These are phyloP conservation scores for Choreutis nemorana DNA, from an alignment of 2,888 invertebrate species.

Conservation along the genomic window DNA sequence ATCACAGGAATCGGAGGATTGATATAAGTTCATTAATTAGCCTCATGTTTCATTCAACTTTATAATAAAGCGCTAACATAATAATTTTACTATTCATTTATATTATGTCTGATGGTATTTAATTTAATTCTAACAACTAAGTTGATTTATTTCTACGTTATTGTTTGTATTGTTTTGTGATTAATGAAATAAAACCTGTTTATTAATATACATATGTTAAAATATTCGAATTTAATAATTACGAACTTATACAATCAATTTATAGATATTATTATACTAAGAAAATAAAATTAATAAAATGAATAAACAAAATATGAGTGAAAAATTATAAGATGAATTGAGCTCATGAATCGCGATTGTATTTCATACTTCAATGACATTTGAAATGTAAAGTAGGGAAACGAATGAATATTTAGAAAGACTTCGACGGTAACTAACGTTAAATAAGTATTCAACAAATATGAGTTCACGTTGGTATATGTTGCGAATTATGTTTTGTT, in stretches of 20 bases:
- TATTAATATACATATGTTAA: constrained; percentile 68
- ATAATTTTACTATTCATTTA: constrained; percentile 12
- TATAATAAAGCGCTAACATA: too few species aligned
- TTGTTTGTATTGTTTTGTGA: constrained; percentile 47
- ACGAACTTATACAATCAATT: constrained; percentile 68
- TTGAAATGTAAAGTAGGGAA: constrained; percentile 60
- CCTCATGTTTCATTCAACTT: too few species aligned
- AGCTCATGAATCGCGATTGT: constrained; percentile 62
- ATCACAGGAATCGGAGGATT: too few species aligned
- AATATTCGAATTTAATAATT: constrained; percentile 69
- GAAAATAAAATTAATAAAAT: constrained; percentile 66
- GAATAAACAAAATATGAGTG: constrained; percentile 64
- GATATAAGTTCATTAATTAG: too few species aligned
- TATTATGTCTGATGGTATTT: too few species aligned
- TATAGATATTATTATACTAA: constrained; percentile 68
- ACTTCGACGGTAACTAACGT: constrained; percentile 63
- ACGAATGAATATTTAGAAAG: constrained; percentile 66
- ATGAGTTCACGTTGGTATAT: constrained; percentile 33
- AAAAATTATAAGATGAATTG: constrained; percentile 53
- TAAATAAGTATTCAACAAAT: constrained; percentile 54
- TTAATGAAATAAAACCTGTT: constrained; percentile 63
- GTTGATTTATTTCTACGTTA: constrained; percentile 40
- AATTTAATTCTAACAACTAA: constrained; percentile 26
- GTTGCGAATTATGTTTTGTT: constrained; percentile 20
- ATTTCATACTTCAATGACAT: constrained; percentile 64